Evolutionary conservation across 2,797 vertebrate species (phyloP), one percentile per base, ranked within the genome.

Genomic region (Clamator glandarius): DNA sequence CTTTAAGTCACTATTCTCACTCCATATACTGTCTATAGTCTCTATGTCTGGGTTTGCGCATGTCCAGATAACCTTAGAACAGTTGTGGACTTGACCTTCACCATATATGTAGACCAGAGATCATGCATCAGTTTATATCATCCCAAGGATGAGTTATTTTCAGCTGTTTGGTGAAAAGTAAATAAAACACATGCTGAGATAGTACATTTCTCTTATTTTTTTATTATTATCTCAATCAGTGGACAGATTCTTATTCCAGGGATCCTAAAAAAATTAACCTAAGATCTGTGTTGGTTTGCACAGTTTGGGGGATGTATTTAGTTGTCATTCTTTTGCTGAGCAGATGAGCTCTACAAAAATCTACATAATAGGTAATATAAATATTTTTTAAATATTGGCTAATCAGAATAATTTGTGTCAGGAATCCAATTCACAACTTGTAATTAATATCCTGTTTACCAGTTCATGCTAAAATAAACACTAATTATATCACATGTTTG

Each of bases 381-480:
- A 77, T 89, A 24, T 69, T 87, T 84, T 81, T 50, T 0, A 89
- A 90, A 95, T 93, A 93, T 61, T 88, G n/a, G 55, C 20, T 92
- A 89, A 90, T 93, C 91, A 84, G 79, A 96, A 95, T 79, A 35
- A 96, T 95, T 95, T 87, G 46, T 59, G 15, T 91, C 90, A 92
- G 74, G 67, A 94, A 95, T 97, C 74, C 62, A 89, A 73, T 92
- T 93, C 86, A 86, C 52, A 89, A 86, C 36, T 94, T 92, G 87
- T 75, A 96, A 96, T 89, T 96, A 95, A 94, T 97, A 93, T 81
- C 79, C 35, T 16, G 21, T 94, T 95, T 93, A 93, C 54, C 73
- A 89, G 93, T 95, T 95, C 70, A 87, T 88, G 90, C 67, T 96
- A 96, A 95, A 97, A 96, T 87, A 95, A 88, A 92, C 84, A 95